Conservation (phyloP, 2,888 invertebrate genomes). For the Zonitis immaculata region DNA sequence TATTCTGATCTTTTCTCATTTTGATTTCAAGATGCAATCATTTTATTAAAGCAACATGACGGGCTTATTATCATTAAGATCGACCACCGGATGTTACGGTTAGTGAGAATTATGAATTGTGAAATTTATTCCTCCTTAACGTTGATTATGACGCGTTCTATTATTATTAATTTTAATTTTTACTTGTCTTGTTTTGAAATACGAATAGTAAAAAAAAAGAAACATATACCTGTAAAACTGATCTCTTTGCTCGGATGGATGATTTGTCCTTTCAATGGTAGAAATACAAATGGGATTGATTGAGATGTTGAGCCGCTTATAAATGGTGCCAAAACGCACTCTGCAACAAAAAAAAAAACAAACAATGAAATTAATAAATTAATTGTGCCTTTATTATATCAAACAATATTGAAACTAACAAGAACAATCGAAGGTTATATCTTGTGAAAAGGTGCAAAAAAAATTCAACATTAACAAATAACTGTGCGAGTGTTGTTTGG, state of each 20-base stretch:
- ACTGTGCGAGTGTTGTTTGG: background rate
- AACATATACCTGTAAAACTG: slow-evolving; percentile 64
- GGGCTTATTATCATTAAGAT: slow-evolving; percentile 15
- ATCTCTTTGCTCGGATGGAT: slow-evolving; percentile 86
- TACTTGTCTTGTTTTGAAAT: too few relatives aligned
- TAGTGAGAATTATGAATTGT: slow-evolving; percentile 42
- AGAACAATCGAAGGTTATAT: background rate
- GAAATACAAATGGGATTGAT: slow-evolving; percentile 79
- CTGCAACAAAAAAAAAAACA: slow-evolving; percentile 48
- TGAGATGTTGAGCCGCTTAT: slow-evolving; percentile 65
- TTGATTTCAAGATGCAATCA: background rate
- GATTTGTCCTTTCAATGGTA: slow-evolving; percentile 81
- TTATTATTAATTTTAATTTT: too few relatives aligned
- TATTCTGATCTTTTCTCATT: background rate
- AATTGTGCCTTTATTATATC: too few relatives aligned
- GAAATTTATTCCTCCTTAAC: slow-evolving; percentile 38
- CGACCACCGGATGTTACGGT: slow-evolving; percentile 39
- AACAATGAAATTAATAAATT: too few relatives aligned
- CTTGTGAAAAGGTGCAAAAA: too few relatives aligned
- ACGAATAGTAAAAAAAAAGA: background rate
- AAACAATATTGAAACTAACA: background rate
- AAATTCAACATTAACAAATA: background rate
- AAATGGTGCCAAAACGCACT: slow-evolving; percentile 73
- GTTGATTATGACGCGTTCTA: slow-evolving; percentile 12
- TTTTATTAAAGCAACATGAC: slow-evolving; percentile 5